Percentiles rank a stretch among this genome's conserved stretches.
phyloP scores from a whole-genome alignment of 2,113 vertebrate genomes.

The Mobula hypostoma region DNA sequence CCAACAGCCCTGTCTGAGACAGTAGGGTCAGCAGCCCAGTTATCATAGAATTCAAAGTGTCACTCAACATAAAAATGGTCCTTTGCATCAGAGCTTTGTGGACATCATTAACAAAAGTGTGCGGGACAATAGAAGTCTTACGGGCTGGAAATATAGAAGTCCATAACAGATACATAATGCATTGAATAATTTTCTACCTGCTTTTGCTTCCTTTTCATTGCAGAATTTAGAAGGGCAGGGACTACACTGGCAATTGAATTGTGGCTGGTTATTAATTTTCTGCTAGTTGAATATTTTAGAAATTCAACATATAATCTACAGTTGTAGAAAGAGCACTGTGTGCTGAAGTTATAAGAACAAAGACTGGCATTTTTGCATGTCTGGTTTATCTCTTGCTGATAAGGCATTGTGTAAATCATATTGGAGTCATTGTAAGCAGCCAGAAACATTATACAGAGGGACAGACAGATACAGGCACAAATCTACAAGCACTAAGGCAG shows the following conservation, averaged over 20 bases:
- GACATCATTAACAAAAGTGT: too few relatives aligned
- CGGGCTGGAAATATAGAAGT: too few relatives aligned
- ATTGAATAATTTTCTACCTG: neutral
- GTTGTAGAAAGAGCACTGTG: neutral
- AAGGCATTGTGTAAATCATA: neutral
- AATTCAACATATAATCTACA: neutral
- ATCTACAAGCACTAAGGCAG: too few relatives aligned
- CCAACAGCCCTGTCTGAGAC: too few relatives aligned
- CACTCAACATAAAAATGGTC: too few relatives aligned
- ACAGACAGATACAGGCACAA: neutral
- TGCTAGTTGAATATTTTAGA: neutral
- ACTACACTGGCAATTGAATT: neutral
- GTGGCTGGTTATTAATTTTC: neutral
- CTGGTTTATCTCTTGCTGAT: neutral
- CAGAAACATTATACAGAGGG: neutral
- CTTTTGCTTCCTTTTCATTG: neutral
- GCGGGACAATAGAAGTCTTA: too few relatives aligned
- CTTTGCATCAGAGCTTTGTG: too few relatives aligned
- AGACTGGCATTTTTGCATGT: neutral
- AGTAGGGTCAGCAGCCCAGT: too few relatives aligned
- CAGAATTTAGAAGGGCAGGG: neutral
- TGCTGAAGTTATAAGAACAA: neutral
- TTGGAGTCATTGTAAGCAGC: neutral
- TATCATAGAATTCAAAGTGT: too few relatives aligned
- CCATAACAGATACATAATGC: too few relatives aligned